Conservation (phyloP, 2,888 invertebrate species). For the Punctoribates punctum region DNA sequence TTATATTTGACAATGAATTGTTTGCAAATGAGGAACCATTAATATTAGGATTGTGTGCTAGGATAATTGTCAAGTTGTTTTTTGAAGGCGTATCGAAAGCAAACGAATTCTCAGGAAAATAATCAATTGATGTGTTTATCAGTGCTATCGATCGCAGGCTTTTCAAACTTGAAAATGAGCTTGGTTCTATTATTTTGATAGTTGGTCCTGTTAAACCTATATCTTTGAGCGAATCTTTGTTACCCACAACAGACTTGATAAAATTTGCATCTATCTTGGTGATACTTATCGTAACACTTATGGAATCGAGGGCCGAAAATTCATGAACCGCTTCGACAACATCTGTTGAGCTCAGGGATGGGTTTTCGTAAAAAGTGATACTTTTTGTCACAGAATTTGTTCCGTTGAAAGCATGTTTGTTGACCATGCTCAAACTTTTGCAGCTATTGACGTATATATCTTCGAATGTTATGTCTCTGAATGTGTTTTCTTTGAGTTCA, state of each 20-base stretch:
- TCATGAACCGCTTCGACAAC: neutral
- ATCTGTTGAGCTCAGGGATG: neutral
- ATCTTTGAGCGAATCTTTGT: neutral
- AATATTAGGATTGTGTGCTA: neutral
- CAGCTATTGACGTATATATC: neutral
- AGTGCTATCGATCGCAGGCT: neutral
- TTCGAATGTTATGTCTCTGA: neutral
- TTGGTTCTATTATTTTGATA: neutral
- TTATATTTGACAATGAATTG: neutral
- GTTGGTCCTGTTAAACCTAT: neutral
- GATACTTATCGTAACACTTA: neutral
- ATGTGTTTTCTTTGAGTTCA: neutral
- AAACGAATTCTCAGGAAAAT: neutral
- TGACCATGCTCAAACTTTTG: neutral
- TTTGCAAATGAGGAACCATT: neutral
- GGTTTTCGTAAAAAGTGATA: neutral
- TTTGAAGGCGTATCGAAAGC: neutral
- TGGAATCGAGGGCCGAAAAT: neutral
- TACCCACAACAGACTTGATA: too few relatives aligned
- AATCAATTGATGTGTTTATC: neutral
- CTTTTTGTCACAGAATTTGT: neutral
- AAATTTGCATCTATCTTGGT: neutral
- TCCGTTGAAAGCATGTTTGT: neutral
- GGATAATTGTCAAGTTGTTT: neutral
- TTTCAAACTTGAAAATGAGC: neutral